Conservation (phyloP, 2,797 vertebrate species). For the Sphaeramia orbicularis region DNA sequence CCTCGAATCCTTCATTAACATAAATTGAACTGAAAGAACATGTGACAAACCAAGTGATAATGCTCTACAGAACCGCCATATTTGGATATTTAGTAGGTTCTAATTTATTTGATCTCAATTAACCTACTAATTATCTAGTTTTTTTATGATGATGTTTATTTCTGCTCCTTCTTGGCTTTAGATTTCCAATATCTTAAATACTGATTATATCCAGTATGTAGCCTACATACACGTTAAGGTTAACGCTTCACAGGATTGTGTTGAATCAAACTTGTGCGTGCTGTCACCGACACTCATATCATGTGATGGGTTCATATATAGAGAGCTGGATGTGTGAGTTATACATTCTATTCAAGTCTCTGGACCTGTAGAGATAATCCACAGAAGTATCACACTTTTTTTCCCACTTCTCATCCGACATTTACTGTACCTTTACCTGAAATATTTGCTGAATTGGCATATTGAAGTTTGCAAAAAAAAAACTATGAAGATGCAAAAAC, state of each 20-base stretch:
- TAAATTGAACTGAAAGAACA: conserved; percentile 6
- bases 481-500: too few species aligned
- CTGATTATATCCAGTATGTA: too few species aligned
- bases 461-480: neutral
- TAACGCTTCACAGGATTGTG: too few species aligned
- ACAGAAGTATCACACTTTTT: neutral
- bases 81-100: neutral
- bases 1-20: neutral
- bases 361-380: too few species aligned
- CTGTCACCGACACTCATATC: too few species aligned
- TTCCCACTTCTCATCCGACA: neutral
- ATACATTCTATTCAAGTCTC: conserved; percentile 8
- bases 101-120: neutral
- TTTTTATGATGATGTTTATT: neutral
- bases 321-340: neutral
- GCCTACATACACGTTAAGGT: too few species aligned
- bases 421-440: neutral
- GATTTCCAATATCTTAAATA: too few species aligned
- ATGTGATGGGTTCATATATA: too few species aligned
- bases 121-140: conserved; percentile 6
- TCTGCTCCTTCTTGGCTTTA: too few species aligned
- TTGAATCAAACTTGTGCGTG: too few species aligned
- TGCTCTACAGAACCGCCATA: conserved; percentile 1
- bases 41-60: conserved; percentile 8
- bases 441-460: neutral